Conservation (phyloP, 1,140 invertebrate genomes). For the Colletes latitarsis region DNA sequence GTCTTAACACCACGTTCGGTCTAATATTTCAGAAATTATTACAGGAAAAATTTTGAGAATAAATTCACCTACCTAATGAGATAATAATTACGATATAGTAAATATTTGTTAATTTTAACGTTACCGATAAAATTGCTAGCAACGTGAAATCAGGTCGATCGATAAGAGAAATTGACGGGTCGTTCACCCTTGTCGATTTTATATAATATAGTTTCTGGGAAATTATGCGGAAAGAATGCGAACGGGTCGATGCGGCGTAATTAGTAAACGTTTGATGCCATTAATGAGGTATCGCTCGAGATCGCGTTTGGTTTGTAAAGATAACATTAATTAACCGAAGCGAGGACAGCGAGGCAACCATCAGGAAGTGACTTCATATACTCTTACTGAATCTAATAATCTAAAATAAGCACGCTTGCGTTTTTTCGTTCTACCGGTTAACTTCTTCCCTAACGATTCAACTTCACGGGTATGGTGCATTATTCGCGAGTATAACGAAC, state of each 20-base stretch:
- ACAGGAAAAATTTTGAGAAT: too few relatives aligned
- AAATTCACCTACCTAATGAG: too few relatives aligned
- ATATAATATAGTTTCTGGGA: background rate
- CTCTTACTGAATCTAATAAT: conserved; percentile 25
- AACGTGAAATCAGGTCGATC: background rate
- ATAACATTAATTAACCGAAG: conserved; percentile 59
- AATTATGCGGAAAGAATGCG: conserved; percentile 28
- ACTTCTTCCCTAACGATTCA: background rate
- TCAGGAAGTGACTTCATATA: conserved; percentile 59
- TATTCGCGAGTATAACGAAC: background rate
- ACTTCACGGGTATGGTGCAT: background rate
- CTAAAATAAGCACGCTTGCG: background rate
- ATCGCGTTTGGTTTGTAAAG: conserved; percentile 39
- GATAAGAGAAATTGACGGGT: background rate
- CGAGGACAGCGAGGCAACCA: conserved; percentile 32
- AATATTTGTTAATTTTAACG: too few relatives aligned
- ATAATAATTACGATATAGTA: too few relatives aligned
- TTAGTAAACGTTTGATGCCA: conserved; percentile 36
- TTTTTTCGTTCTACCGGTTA: background rate
- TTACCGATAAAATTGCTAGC: too few relatives aligned
- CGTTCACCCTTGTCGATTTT: background rate
- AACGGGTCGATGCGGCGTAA: conserved; percentile 28
- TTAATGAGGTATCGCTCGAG: conserved; percentile 52
- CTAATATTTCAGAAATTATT: too few relatives aligned
- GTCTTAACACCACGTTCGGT: too few relatives aligned